These are phyloP conservation scores for Dasypolia templi DNA, from an alignment of 2,888 invertebrate genomes.

Conservation along the genomic window DNA sequence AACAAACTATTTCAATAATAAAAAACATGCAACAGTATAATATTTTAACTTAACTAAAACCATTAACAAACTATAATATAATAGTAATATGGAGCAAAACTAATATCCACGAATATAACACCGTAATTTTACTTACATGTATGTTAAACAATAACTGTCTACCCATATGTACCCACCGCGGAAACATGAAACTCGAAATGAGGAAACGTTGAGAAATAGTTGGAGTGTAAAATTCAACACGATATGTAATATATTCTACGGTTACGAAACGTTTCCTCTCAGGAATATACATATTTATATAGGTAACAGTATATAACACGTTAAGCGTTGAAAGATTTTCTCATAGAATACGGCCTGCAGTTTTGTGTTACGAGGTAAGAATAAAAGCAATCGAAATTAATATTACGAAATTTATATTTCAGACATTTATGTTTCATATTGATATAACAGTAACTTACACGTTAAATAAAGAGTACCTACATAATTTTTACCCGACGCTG, in stretches of 20 bases:
- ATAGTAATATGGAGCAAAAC: neutral
- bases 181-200: conserved; percentile 42
- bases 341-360: conserved; percentile 3
- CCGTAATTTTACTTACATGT: neutral
- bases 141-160: neutral
- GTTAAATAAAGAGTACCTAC: neutral
- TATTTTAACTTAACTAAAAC: no score
- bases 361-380: conserved; percentile 16
- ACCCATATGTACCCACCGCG: neutral
- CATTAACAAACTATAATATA: no score
- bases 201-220: conserved; percentile 21
- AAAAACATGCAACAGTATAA: no score
- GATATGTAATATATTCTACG: conserved; percentile 38
- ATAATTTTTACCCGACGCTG: neutral
- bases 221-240: conserved; percentile 47
- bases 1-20: neutral
- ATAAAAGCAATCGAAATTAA: conserved; percentile 27
- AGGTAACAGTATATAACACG: neutral
- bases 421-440: no score
- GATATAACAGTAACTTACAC: neutral
- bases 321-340: conserved; percentile 29
- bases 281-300: conserved; percentile 19
- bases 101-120: neutral
- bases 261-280: conserved; percentile 5
- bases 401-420: no score